Evolutionary conservation across 2,888 invertebrate genomes (phyloP), one percentile per base, ranked within the genome.

Genomic region (Blomia tropicalis): DNA sequence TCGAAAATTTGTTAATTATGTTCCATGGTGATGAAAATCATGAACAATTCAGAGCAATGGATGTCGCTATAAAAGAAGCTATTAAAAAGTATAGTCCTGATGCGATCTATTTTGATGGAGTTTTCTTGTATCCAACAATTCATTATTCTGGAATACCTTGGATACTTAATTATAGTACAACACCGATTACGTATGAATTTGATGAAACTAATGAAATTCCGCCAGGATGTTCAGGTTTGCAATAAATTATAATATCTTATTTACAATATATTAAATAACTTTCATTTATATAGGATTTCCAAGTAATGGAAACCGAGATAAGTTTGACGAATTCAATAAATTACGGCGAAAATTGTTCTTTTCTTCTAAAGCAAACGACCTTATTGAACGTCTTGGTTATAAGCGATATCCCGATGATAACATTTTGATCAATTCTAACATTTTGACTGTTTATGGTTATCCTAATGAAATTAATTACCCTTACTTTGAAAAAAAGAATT

Each of bases 401-500:
- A 7, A 7, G 7, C 36, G 36, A 36, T 36, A 11, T 36, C 36
- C 36, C 17, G 7, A 36, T 11, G 36, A 36, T 17, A 17, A 7
- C 17, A 7, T 7, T 11, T 36, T 7, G 7, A 7, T 17, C 7
- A 17, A 36, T 36, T 36, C 36, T 7, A 7, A 36, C 7, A 11
- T 17, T 11, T 36, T 36, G 17, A 11, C 36, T 17, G 36, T 36
- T 36, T 36, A 36, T 17, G 36, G 7, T 36, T 36, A 36, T 36
- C 36, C 36, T 11, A 11, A 36, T 17, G 36, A 36, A 36, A 11
- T 36, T 7, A 44, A 74, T 71, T 51, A 69, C 66, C 17, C 70
- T 72, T 3, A 69, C 71, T 29, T 67, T 75, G 5, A 43, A 66
- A n/a, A 66, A 74, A 11, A 66, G 67, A 31, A 54, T 68, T 56